A percentile compares a stretch with the other conserved stretches of the same genome.
phyloP scores from a whole-genome alignment of 2,113 vertebrate species.

The Bos indicus region DNA sequence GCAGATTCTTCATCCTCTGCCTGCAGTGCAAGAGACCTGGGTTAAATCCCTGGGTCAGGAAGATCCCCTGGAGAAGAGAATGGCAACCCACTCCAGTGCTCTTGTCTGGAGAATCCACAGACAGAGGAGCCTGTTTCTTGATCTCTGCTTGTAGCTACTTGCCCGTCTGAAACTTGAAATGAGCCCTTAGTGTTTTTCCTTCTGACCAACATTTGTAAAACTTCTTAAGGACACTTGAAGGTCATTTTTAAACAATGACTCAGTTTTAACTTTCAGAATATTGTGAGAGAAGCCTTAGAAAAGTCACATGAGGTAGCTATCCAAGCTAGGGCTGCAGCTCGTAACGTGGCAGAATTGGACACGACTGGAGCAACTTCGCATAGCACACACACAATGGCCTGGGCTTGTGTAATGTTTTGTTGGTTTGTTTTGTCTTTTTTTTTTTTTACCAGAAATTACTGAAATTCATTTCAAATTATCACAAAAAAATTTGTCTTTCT shows the following conservation, averaged over 20 bases:
- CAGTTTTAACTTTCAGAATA: neutral
- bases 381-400: accelerated
- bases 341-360: accelerated
- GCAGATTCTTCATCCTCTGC: neutral
- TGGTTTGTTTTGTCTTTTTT: neutral
- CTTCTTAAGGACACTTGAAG: neutral
- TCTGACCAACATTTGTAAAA: neutral
- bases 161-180: neutral
- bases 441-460: neutral
- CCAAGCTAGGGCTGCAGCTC: neutral
- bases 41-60: neutral
- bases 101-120: neutral
- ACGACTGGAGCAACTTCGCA: neutral
- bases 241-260: neutral
- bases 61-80: neutral
- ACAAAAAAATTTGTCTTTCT: neutral
- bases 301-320: neutral
- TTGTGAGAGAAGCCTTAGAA: neutral
- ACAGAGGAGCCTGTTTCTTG: neutral
- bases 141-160: neutral
- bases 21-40: neutral
- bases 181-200: neutral
- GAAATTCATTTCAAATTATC: neutral
- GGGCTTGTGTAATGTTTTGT: accelerated
- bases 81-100: neutral